Evolutionary conservation across 2,797 vertebrate species (phyloP), one percentile per base, ranked within the genome.

Genomic region (Tapirus indicus): DNA sequence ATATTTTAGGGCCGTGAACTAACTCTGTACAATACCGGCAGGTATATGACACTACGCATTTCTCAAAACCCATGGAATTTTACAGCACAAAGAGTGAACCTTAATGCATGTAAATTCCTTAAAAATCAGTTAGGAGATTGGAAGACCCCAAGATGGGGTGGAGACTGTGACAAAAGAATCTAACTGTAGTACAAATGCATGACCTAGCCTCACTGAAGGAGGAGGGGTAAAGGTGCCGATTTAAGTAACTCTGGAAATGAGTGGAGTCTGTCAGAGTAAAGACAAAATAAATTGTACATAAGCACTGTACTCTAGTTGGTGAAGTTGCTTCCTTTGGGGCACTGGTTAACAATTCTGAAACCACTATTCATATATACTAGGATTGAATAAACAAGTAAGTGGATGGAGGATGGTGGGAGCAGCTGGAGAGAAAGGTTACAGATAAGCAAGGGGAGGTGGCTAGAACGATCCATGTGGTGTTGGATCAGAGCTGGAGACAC

Each of bases 11-110:
- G 32, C 21, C 14, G 2, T 7, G 74, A 68, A 49, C 21, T 21
- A 25, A 62, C 49, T 47, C 77, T 62, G 8, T 27, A 3, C 38
- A 72, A 49, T 1, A 5, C 29, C 16, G 5, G 32, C 8, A 35
- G 6, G 5, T 5, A 29, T 5, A 0, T 0, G 14, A 44, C 8
- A 27, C 49, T 9, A 38, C 0, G 4, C 13, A 3, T 14, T 38
- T 13, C 21, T 75, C 52, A 58, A 38, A 38, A 74, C 54, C 44
- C 64, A 17, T 17, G 75, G 75, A 52, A 41, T 29, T 68, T 35
- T 32, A 52, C 11, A 38, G 29, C 20, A 14, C 23, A 14, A 14
- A 87, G 56, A 60, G 6, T 2, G 16, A 62, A 16, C 1, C 10
- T 29, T 38, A 44, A 11, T 5, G 44, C 13, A 17, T 18, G 25